Conservation (phyloP, 2,888 invertebrate species). For the Incurvaria masculella region DNA sequence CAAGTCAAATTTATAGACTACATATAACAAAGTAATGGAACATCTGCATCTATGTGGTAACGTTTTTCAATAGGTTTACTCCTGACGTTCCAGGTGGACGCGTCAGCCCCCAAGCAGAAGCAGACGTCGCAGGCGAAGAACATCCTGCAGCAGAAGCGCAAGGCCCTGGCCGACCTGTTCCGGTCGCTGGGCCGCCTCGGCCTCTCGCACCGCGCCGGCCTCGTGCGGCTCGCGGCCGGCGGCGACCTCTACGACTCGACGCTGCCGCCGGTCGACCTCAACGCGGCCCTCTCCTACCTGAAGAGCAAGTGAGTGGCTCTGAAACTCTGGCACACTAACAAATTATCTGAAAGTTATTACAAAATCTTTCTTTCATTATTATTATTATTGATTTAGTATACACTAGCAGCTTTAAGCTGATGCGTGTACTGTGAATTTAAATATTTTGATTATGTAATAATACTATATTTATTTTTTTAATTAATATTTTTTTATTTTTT, state of each 20-base stretch:
- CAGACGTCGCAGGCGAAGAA: slow-evolving; percentile 78
- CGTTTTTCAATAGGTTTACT: slow-evolving; percentile 2
- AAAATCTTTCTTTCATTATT: too few species aligned
- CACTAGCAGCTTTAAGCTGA: too few species aligned
- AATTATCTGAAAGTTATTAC: too few species aligned
- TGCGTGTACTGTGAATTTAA: too few species aligned
- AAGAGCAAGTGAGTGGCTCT: slow-evolving; percentile 40
- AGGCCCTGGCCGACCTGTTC: slow-evolving; percentile 83
- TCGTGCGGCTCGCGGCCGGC: slow-evolving; percentile 50
- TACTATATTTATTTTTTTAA: neutral
- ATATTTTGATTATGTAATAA: neutral
- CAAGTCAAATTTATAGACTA: neutral
- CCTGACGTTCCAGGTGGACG: slow-evolving; percentile 44
- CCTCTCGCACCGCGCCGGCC: slow-evolving; percentile 76
- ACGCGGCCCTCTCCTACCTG: slow-evolving; percentile 53
- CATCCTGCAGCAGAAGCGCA: slow-evolving; percentile 80
- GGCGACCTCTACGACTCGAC: slow-evolving; percentile 59
- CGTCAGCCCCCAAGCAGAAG: slow-evolving; percentile 61
- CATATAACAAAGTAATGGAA: neutral
- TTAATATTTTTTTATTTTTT: neutral
- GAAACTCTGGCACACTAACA: too few species aligned
- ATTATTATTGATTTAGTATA: too few species aligned
- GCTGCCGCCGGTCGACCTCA: slow-evolving; percentile 68
- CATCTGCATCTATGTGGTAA: neutral
- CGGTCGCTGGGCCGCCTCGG: slow-evolving; percentile 72